Evolutionary conservation across 2,113 vertebrate species (phyloP).

Genomic region (Helogale parvula): DNA sequence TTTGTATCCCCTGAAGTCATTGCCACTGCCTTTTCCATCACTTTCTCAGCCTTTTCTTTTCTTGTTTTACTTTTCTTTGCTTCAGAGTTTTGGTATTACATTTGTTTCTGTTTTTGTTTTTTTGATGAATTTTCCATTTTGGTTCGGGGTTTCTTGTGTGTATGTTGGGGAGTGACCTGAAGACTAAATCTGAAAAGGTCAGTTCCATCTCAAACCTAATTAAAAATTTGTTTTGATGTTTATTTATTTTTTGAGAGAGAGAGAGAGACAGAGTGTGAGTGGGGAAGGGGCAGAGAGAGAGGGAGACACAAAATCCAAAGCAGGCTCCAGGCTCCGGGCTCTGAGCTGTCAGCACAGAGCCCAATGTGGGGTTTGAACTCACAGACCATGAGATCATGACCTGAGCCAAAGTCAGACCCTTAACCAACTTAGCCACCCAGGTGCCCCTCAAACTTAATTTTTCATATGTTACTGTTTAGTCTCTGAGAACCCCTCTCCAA

Average conservation of each 20-base stretch:
- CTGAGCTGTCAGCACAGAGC: too few species aligned
- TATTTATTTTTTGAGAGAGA: too few species aligned
- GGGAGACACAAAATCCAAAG: too few species aligned
- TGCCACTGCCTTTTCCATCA: too few species aligned
- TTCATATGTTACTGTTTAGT: neutral
- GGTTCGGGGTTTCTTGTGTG: neutral
- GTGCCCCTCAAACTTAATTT: neutral
- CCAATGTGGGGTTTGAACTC: too few species aligned
- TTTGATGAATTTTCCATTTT: neutral
- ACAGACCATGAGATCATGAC: too few species aligned
- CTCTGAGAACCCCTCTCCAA: neutral
- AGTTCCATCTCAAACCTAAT: neutral
- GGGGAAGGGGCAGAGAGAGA: too few species aligned
- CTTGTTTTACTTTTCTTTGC: neutral
- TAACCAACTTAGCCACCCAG: too few species aligned
- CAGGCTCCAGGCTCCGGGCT: too few species aligned
- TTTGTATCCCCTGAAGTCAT: neutral
- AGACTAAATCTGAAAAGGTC: constrained; percentile 11
- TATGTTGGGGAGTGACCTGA: neutral
- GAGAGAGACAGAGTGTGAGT: too few species aligned
- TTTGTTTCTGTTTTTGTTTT: neutral
- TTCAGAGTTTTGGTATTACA: neutral
- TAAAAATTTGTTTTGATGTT: neutral
- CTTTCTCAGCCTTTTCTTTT: neutral
- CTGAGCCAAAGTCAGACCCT: too few species aligned